phyloP scores from a whole-genome alignment of 2,888 invertebrate species.

The Sclerodermus sp. region DNA sequence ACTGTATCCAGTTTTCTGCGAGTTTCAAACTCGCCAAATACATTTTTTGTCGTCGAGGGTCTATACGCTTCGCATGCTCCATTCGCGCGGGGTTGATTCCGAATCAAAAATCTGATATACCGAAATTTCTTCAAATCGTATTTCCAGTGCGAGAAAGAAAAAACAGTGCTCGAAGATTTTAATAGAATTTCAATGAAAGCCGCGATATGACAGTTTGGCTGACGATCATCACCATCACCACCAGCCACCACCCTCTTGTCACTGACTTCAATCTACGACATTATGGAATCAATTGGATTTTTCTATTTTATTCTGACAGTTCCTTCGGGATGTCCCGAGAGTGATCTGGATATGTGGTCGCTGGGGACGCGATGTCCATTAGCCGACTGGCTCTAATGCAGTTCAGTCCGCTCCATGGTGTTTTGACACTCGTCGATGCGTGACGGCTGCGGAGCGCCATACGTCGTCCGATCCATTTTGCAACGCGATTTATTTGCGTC shows the following conservation, averaged over 20 bases:
- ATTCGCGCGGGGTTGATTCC: too few relatives aligned
- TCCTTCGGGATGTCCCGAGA: slow-evolving; percentile 16
- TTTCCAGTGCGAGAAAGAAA: too few relatives aligned
- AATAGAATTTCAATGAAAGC: too few relatives aligned
- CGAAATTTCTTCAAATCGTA: too few relatives aligned
- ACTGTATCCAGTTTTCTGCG: slow-evolving; percentile 27
- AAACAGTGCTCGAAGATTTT: too few relatives aligned
- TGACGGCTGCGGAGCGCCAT: slow-evolving; percentile 39
- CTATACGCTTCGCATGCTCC: too few relatives aligned
- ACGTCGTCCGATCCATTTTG: slow-evolving; percentile 43
- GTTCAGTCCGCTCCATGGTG: slow-evolving; percentile 24
- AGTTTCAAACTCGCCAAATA: slow-evolving; percentile 21
- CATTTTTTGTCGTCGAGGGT: slow-evolving; percentile 13
- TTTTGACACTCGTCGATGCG: slow-evolving; percentile 43
- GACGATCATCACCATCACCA: too few relatives aligned
- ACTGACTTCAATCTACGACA: too few relatives aligned
- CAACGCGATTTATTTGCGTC: slow-evolving; percentile 35
- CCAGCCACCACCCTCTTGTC: too few relatives aligned
- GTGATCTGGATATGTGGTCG: neutral
- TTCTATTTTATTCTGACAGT: slow-evolving; percentile 10
- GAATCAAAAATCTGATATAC: too few relatives aligned
- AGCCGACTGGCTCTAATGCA: slow-evolving; percentile 34
- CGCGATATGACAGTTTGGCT: too few relatives aligned
- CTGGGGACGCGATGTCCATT: slow-evolving; percentile 30
- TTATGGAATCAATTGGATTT: too few relatives aligned